Evolutionary conservation across 2,888 invertebrate species (phyloP).

Genomic region (Heliconius charithonia): DNA sequence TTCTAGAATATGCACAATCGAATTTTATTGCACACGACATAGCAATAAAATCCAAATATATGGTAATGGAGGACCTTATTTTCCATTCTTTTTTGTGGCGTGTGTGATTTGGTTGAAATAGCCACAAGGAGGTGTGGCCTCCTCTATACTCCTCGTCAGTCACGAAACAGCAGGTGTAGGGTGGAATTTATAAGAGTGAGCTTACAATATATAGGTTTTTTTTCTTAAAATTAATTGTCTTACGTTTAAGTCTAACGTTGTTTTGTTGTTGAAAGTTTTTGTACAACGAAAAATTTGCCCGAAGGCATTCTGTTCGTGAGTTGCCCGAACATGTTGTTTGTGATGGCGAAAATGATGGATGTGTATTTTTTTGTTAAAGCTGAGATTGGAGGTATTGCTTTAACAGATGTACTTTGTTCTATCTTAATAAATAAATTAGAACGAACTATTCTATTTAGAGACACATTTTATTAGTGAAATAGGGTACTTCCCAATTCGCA

Average conservation of each 20-base stretch:
- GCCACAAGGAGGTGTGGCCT: constrained; percentile 32
- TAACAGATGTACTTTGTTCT: not conserved
- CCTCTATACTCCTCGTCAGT: constrained; percentile 28
- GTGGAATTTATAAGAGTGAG: not conserved
- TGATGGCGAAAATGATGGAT: constrained; percentile 6
- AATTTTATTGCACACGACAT: constrained; percentile 32
- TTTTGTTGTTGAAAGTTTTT: not conserved
- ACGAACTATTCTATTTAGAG: constrained; percentile 43
- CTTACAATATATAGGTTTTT: not conserved
- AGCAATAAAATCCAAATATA: constrained; percentile 35
- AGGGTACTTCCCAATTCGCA: constrained; percentile 50
- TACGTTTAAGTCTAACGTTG: not conserved
- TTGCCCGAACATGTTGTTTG: constrained; percentile 1
- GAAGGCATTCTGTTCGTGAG: constrained; percentile 21
- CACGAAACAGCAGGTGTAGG: constrained; percentile 33
- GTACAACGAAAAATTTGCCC: not conserved
- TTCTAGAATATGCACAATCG: not conserved
- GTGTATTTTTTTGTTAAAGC: not conserved
- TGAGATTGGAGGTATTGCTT: not conserved
- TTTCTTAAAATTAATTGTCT: not conserved
- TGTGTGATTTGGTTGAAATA: constrained; percentile 33
- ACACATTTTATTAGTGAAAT: constrained; percentile 49
- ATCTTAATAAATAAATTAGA: constrained; percentile 35
- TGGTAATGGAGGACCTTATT: constrained; percentile 28
- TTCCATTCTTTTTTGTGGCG: constrained; percentile 26